Percentiles rank a stretch among this genome's conserved stretches.
Evolutionary conservation across 2,888 invertebrate species (phyloP).

Genomic region (Amphipoea lucens): DNA sequence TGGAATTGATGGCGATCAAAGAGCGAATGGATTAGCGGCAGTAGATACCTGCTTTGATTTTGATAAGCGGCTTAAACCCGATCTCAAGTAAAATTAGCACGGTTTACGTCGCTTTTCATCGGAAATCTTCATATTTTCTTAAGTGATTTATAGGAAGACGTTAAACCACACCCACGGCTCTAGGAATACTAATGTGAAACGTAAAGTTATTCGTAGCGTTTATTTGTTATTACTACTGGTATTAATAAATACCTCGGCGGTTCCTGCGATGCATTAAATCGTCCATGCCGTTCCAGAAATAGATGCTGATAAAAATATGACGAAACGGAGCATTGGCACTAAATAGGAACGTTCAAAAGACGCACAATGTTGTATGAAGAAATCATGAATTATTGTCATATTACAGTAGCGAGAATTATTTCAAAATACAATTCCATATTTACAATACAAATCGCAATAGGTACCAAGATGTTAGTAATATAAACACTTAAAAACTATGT

Average conservation of each 20-base stretch:
- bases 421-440: too few species aligned
- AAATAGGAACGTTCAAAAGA: neutral
- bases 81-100: neutral
- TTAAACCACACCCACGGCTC: slow-evolving; percentile 19
- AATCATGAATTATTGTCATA: neutral
- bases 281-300: slow-evolving; percentile 45
- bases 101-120: slow-evolving; percentile 11
- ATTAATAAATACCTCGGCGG: slow-evolving; percentile 45
- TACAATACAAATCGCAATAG: too few species aligned
- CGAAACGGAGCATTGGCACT: neutral
- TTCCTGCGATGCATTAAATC: slow-evolving; percentile 46
- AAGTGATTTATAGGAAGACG: slow-evolving; percentile 13
- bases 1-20: neutral
- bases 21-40: neutral
- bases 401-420: neutral
- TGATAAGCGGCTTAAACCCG: neutral
- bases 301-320: slow-evolving; percentile 47
- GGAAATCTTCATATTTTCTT: neutral
- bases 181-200: slow-evolving; percentile 23
- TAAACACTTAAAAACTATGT: too few species aligned
- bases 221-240: slow-evolving; percentile 36
- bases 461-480: too few species aligned
- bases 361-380: too few species aligned
- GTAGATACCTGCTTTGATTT: slow-evolving; percentile 10
- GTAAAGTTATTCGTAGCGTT: slow-evolving; percentile 1